These are phyloP conservation scores for Stictocephala bisonia DNA, from an alignment of 2,888 invertebrate genomes.

Conservation along the genomic window DNA sequence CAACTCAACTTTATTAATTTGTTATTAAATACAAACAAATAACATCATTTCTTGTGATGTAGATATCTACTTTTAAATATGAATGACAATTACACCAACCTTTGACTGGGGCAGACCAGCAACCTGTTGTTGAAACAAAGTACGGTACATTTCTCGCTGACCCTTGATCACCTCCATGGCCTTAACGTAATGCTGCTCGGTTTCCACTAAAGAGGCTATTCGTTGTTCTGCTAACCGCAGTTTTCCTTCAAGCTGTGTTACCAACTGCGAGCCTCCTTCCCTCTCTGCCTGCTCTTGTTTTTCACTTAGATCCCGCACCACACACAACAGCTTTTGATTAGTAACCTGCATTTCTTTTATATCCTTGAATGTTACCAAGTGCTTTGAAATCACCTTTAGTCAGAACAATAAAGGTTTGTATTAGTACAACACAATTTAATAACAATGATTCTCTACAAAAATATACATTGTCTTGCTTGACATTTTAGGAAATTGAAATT, in stretches of 20 bases:
- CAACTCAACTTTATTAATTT: not conserved
- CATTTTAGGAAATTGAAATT: too few relatives aligned
- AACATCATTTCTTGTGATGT: too few relatives aligned
- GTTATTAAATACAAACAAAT: not conserved
- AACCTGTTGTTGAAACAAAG: constrained; percentile 53
- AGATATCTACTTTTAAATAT: too few relatives aligned
- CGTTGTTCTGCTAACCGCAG: constrained; percentile 25
- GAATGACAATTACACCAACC: too few relatives aligned
- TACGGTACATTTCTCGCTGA: constrained; percentile 55
- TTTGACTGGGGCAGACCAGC: constrained; percentile 33
- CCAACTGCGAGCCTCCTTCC: constrained; percentile 27
- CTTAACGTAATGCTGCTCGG: constrained; percentile 52
- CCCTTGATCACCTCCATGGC: constrained; percentile 54
- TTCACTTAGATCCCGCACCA: constrained; percentile 86
- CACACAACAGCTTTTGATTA: constrained; percentile 85
- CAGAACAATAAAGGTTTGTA: too few relatives aligned
- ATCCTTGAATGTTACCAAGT: constrained; percentile 89
- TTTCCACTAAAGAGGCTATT: constrained; percentile 28
- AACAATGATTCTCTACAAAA: too few relatives aligned
- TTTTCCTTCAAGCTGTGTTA: constrained; percentile 29
- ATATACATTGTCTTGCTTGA: too few relatives aligned
- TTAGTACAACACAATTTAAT: too few relatives aligned
- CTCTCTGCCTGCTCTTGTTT: constrained; percentile 84
- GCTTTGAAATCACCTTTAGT: constrained; percentile 77
- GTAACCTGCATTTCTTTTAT: constrained; percentile 90